Percentiles rank a stretch among this genome's conserved stretches.
These are phyloP conservation scores for Paramormyrops kingsleyae DNA, from an alignment of 2,113 vertebrate genomes.

Conservation along the genomic window DNA sequence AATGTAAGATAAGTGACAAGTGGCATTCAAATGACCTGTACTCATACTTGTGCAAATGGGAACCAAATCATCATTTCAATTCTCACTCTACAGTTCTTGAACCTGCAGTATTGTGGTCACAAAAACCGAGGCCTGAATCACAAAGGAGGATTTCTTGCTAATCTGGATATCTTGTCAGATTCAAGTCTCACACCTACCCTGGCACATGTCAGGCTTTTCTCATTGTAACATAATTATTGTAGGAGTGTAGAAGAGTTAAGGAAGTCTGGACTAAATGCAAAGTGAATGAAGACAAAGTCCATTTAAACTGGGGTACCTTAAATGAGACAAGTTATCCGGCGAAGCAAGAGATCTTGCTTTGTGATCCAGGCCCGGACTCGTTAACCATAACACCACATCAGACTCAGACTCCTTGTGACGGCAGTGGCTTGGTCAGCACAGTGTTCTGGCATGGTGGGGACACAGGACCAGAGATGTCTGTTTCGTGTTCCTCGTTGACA, in stretches of 20 bases:
- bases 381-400: neutral
- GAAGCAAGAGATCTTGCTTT: neutral
- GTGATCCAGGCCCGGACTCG: neutral
- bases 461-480: neutral
- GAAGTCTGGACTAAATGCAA: neutral
- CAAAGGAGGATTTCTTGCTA: neutral
- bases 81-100: neutral
- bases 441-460: neutral
- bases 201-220: too few species aligned
- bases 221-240: too few species aligned
- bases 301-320: neutral
- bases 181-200: neutral
- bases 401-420: neutral
- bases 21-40: neutral
- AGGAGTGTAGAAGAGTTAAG: too few species aligned
- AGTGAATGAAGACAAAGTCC: neutral
- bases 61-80: neutral
- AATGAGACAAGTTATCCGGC: neutral
- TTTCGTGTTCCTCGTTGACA: conserved; percentile 32
- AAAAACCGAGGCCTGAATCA: neutral
- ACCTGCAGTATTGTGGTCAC: neutral
- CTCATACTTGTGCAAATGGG: neutral
- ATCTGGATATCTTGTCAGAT: neutral
- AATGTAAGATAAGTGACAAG: neutral
- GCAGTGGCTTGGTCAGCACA: neutral